Conservation (phyloP, 1,140 invertebrate genomes). For the Anoplolepis gracilipes region DNA sequence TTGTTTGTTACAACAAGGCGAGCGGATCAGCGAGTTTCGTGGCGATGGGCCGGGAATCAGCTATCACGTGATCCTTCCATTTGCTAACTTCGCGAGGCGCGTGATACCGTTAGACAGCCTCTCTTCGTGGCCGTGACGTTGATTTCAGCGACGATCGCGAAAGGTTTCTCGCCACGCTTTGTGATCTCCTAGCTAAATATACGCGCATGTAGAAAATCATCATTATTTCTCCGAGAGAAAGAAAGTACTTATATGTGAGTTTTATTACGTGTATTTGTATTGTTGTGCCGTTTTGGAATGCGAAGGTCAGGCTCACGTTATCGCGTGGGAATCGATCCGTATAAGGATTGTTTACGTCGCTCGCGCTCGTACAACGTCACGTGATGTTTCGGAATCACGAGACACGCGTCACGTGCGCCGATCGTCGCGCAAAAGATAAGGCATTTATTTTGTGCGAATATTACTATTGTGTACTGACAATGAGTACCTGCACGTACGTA, state of each 20-base stretch:
- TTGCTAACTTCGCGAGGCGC: neutral
- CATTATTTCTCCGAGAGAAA: neutral
- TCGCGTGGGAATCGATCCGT: conserved; percentile 15
- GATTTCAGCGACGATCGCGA: neutral
- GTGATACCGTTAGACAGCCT: conserved; percentile 54
- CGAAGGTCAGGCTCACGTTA: neutral
- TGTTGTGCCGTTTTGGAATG: neutral
- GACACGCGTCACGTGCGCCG: conserved; percentile 46
- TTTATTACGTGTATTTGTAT: no score
- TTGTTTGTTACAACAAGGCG: conserved; percentile 37
- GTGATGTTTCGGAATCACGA: conserved; percentile 41
- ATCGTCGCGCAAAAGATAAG: conserved; percentile 6
- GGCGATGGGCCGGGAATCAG: neutral
- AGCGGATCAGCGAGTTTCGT: neutral
- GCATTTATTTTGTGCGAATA: conserved; percentile 4
- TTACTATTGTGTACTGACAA: no score
- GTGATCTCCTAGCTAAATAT: no score
- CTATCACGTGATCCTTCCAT: conserved; percentile 29
- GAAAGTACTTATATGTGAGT: neutral
- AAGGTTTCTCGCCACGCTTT: no score
- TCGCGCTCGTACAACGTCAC: conserved; percentile 31
- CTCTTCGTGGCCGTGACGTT: no score
- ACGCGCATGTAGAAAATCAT: neutral
- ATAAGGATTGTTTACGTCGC: conserved; percentile 21
- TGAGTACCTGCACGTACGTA: neutral